Evolutionary conservation across 2,888 invertebrate species (phyloP).

Genomic region (Scaptodrosophila latifasciaeformis): DNA sequence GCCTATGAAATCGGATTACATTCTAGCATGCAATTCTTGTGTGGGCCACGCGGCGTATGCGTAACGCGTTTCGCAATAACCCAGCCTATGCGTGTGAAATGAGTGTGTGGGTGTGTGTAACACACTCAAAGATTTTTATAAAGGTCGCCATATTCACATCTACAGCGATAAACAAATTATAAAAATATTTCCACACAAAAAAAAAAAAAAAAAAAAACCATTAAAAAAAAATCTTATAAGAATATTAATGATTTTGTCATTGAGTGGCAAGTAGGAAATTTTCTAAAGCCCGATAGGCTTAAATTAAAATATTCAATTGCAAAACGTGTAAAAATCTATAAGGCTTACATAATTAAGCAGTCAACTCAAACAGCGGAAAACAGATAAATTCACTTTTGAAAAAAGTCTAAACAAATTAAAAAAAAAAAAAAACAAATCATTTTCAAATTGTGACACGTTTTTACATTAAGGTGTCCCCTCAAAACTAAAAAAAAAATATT

Average conservation of each 20-base stretch:
- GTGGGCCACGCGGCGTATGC: slow-evolving; percentile 29
- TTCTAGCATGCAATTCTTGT: background rate
- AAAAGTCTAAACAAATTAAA: slow-evolving; percentile 31
- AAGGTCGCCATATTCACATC: too few species aligned
- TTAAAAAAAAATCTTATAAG: too few species aligned
- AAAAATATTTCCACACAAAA: too few species aligned
- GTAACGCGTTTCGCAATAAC: slow-evolving; percentile 26
- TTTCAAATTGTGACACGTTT: too few species aligned
- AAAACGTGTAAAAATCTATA: slow-evolving; percentile 56
- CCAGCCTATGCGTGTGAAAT: too few species aligned
- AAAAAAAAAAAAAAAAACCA: too few species aligned
- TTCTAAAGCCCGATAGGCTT: slow-evolving; percentile 44
- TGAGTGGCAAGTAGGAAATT: too few species aligned
- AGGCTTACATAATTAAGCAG: slow-evolving; percentile 52
- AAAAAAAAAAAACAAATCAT: slow-evolving; percentile 1
- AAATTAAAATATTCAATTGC: slow-evolving; percentile 36
- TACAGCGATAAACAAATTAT: too few species aligned
- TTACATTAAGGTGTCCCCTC: too few species aligned
- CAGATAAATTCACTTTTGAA: slow-evolving; percentile 23
- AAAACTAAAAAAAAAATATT: too few species aligned
- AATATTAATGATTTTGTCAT: too few species aligned
- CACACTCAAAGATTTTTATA: background rate
- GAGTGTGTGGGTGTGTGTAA: background rate
- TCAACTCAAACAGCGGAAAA: slow-evolving; percentile 18
- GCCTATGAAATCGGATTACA: slow-evolving; percentile 22